Evolutionary conservation across 2,113 vertebrate species (phyloP).

Genomic region (Lophius piscatorius): DNA sequence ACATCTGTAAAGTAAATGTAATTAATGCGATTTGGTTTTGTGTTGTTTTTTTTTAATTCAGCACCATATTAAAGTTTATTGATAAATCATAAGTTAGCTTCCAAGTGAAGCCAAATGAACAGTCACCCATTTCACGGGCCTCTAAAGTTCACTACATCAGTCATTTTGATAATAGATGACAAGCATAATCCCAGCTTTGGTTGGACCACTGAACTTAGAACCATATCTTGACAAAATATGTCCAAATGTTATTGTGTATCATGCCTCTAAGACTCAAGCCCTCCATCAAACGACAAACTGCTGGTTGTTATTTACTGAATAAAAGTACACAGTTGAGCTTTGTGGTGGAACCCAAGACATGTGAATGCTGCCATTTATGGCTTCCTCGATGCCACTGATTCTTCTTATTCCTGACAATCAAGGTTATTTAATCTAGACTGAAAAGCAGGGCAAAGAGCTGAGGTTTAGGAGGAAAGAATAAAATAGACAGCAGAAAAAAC

Average conservation of each 20-base stretch:
- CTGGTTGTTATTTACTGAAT: conserved; percentile 51
- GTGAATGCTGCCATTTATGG: conserved; percentile 45
- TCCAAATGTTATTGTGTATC: conserved; percentile 66
- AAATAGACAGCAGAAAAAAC: not conserved
- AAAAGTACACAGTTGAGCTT: conserved; percentile 45
- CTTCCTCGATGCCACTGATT: conserved; percentile 2
- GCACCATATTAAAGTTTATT: not conserved
- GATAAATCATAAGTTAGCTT: not conserved
- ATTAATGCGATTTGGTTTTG: not conserved
- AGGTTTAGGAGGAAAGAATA: conserved; percentile 8
- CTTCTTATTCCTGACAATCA: conserved; percentile 9
- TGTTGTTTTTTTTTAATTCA: not conserved
- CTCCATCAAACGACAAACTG: conserved; percentile 50
- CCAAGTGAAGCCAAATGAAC: conserved; percentile 1
- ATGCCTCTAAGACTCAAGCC: conserved; percentile 29
- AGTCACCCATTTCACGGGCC: conserved; percentile 4
- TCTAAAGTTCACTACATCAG: conserved; percentile 28
- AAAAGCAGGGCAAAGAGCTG: not conserved
- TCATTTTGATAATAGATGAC: conserved; percentile 50
- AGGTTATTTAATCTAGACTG: conserved; percentile 23
- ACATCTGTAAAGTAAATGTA: not conserved
- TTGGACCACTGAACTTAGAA: conserved; percentile 13
- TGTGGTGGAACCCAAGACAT: conserved; percentile 34
- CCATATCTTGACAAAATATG: conserved; percentile 55
- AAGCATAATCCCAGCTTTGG: conserved; percentile 35